These are phyloP conservation scores for Eurytoma californica DNA, from an alignment of 2,888 invertebrate genomes.

Conservation along the genomic window DNA sequence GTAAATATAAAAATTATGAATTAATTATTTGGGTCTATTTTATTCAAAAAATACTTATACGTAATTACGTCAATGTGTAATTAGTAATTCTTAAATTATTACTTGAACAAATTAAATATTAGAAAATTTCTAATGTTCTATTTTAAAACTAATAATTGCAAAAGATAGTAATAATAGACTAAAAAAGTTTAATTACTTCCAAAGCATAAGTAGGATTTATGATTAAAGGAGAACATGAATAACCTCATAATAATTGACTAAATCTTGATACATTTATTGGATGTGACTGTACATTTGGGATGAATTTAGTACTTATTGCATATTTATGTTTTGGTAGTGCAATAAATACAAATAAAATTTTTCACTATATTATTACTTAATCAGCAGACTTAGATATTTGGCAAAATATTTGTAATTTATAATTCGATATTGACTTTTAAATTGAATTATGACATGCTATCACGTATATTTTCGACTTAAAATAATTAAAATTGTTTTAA, in stretches of 20 bases:
- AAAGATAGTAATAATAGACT: background rate
- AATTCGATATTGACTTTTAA: slow-evolving; percentile 15
- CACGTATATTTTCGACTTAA: background rate
- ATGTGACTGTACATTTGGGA: slow-evolving; percentile 58
- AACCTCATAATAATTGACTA: slow-evolving; percentile 21
- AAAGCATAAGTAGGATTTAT: slow-evolving; percentile 3
- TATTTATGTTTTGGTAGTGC: slow-evolving; percentile 46
- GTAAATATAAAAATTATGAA: background rate
- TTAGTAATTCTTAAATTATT: too few relatives aligned
- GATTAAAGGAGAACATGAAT: slow-evolving; percentile 6
- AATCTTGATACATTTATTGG: slow-evolving; percentile 55
- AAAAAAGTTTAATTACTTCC: background rate
- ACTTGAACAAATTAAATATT: too few relatives aligned
- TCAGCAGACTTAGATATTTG: slow-evolving; percentile 15
- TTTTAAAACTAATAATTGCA: too few relatives aligned
- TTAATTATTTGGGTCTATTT: too few relatives aligned
- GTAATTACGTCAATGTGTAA: too few relatives aligned
- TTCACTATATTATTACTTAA: slow-evolving; percentile 6
- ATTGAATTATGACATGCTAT: background rate
- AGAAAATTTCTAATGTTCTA: too few relatives aligned
- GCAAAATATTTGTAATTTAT: slow-evolving; percentile 27
- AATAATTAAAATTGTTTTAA: background rate
- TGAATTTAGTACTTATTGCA: slow-evolving; percentile 50
- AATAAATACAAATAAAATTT: slow-evolving; percentile 59
- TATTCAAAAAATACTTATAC: too few relatives aligned